These are phyloP conservation scores for Megalurothrips usitatus DNA, from an alignment of 2,888 invertebrate species.

Conservation along the genomic window DNA sequence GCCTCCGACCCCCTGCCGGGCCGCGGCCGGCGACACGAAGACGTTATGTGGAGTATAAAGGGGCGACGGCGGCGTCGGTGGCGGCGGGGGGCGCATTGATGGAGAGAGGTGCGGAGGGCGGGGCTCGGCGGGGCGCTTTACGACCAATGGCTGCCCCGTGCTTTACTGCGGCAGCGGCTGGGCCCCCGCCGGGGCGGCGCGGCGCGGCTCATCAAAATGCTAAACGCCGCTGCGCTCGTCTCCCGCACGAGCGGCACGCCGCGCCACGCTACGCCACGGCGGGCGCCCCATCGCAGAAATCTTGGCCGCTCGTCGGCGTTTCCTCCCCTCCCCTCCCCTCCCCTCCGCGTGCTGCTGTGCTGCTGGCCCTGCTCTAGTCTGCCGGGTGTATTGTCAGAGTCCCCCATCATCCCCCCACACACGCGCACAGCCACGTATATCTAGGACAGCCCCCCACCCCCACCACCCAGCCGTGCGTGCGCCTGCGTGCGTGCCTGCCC, in stretches of 20 bases:
- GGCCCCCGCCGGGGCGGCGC: neutral
- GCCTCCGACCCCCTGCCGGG: neutral
- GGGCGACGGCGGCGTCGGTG: neutral
- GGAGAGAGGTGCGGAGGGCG: neutral
- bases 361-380: no score
- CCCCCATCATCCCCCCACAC: no score
- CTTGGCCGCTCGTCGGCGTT: neutral
- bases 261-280: neutral
- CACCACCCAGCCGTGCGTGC: neutral
- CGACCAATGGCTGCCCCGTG: slow-evolving; percentile 15
- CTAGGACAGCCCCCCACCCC: neutral
- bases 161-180: neutral
- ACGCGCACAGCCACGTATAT: neutral
- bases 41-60: neutral
- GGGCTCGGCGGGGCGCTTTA: neutral
- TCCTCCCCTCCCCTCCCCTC: neutral
- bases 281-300: neutral
- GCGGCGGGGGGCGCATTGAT: neutral
- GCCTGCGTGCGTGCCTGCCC: neutral
- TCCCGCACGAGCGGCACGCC: neutral
- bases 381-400: no score
- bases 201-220: slow-evolving; percentile 5
- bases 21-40: neutral
- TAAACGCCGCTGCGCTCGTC: neutral
- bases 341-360: no score